Evolutionary conservation across 2,797 vertebrate genomes (phyloP).

Genomic region (Scyliorhinus canicula): DNA sequence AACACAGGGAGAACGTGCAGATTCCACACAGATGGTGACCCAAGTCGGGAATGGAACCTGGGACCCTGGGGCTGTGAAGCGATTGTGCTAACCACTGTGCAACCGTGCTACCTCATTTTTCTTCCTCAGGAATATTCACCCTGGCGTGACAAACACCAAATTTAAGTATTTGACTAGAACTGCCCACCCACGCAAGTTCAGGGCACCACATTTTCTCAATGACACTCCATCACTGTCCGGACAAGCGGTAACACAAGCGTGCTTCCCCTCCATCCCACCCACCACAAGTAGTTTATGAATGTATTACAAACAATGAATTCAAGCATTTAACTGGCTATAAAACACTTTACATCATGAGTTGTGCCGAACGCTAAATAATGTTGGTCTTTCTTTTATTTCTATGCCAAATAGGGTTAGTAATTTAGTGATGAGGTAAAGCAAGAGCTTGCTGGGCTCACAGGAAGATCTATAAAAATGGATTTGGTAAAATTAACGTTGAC

Average conservation of each 20-base stretch:
- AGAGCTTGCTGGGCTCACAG: too few relatives aligned
- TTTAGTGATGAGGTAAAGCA: neutral
- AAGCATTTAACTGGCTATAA: neutral
- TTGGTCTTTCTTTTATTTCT: neutral
- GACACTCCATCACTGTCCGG: too few relatives aligned
- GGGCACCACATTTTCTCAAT: too few relatives aligned
- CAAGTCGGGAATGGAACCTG: too few relatives aligned
- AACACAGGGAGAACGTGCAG: too few relatives aligned
- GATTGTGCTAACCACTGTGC: too few relatives aligned
- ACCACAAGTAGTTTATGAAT: neutral
- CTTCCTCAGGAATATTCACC: neutral
- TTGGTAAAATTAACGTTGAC: too few relatives aligned
- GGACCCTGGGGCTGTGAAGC: too few relatives aligned
- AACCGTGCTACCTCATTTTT: neutral
- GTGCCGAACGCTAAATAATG: neutral
- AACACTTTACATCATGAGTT: neutral
- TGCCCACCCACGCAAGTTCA: neutral
- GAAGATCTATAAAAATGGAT: too few relatives aligned
- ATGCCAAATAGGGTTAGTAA: neutral
- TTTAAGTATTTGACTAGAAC: neutral
- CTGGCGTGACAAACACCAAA: neutral
- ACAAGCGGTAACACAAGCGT: neutral
- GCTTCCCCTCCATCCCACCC: neutral
- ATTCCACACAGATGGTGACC: too few relatives aligned
- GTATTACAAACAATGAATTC: neutral